Evolutionary conservation across 2,888 invertebrate genomes (phyloP).

Genomic region (Drosophila atripex): DNA sequence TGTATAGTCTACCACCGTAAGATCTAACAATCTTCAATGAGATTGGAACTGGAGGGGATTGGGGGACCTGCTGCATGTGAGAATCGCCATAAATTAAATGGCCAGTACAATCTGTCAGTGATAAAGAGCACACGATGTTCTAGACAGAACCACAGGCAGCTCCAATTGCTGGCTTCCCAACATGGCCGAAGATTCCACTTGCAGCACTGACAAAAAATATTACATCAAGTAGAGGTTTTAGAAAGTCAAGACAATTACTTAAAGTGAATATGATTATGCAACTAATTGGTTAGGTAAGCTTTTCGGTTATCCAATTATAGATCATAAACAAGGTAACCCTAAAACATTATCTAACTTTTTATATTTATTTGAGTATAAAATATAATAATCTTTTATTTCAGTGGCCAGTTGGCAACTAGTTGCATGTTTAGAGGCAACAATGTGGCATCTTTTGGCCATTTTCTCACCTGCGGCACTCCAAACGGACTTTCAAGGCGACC

Average conservation of each 20-base stretch:
- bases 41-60: not conserved
- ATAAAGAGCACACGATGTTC: constrained; percentile 59
- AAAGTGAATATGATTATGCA: too few relatives aligned
- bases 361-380: not conserved
- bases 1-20: not conserved
- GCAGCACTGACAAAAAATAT: constrained; percentile 1
- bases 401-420: constrained; percentile 23
- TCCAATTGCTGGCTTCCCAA: constrained; percentile 44
- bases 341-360: too few relatives aligned
- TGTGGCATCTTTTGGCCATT: constrained; percentile 61
- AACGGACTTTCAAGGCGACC: constrained; percentile 57
- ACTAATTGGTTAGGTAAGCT: too few relatives aligned
- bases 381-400: not conserved
- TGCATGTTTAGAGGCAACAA: constrained; percentile 38
- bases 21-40: constrained; percentile 11
- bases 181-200: constrained; percentile 34
- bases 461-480: constrained; percentile 72
- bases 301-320: not conserved
- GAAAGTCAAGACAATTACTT: not conserved
- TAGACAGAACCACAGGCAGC: constrained; percentile 42
- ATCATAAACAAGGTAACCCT: not conserved
- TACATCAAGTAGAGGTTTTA: not conserved
- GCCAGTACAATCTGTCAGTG: constrained; percentile 57
- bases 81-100: constrained; percentile 53
- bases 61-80: constrained; percentile 23